Evolutionary conservation across 2,113 vertebrate species (phyloP).

Genomic region (Pomatostomus ruficeps): DNA sequence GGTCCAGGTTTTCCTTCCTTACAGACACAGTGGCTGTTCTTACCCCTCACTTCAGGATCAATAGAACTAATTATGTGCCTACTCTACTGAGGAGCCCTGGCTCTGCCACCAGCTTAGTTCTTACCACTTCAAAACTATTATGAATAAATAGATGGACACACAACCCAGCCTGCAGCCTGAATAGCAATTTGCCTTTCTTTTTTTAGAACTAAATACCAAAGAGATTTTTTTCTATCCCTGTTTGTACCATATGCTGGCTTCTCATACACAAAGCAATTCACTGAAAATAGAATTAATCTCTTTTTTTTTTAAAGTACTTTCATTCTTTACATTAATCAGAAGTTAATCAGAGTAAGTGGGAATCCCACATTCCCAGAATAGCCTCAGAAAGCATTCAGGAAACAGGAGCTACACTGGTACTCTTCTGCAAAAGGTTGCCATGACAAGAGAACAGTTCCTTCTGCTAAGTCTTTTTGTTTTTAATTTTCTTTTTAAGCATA

Average conservation of each 20-base stretch:
- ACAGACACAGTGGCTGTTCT: background rate
- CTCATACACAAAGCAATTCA: background rate
- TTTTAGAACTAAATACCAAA: background rate
- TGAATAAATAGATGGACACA: background rate
- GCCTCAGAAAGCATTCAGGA: background rate
- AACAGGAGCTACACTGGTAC: background rate
- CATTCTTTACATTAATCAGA: background rate
- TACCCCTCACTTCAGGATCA: background rate
- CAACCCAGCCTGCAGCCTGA: background rate
- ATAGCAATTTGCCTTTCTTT: background rate
- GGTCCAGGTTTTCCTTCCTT: background rate
- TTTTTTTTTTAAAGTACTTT: background rate
- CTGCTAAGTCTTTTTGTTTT: background rate
- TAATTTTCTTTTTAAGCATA: background rate
- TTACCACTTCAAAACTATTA: background rate
- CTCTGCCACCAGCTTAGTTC: background rate
- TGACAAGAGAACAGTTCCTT: background rate
- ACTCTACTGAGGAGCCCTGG: background rate
- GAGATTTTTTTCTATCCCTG: background rate
- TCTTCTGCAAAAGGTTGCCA: background rate
- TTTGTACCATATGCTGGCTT: background rate
- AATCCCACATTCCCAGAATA: background rate
- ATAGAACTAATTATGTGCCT: slow-evolving; percentile 13
- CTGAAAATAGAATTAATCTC: background rate
- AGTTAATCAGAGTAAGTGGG: background rate